Base-by-base conservation (phyloP, 2,888 invertebrate genomes). In the Agriopis marginaria region DNA sequence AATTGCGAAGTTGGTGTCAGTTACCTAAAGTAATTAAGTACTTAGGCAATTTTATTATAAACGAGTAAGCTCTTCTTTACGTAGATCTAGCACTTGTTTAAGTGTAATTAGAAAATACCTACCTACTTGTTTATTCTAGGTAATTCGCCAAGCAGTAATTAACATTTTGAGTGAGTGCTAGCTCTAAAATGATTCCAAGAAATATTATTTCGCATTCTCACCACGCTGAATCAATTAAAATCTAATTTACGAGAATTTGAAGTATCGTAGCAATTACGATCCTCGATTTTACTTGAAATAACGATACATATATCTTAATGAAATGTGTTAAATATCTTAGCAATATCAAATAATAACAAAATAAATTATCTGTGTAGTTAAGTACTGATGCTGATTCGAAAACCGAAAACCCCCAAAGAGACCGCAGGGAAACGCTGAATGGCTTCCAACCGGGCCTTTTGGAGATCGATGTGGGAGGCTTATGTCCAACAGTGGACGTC, bases 181-280 rank as follows among this genome's bases (percentile, higher is more conserved):
- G 17, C 9, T 39, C 14, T 39, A 39, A n/a, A 49, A 17, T 12
- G 40, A 55, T 63, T 63, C 55, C 14, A 40, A 63, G 63, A 55
- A 49, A 42, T 61, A 51, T 63, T 45, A 61, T 54, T 32, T 44
- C 51, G 11, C 17, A 42, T 51, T 61, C 17, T 61, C 61, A 42
- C 17, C 42, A 32, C 47, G 47, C 39, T 8, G 61, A 51, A 53
- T 42, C 61, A 62, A 51, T 62, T 62, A 62, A 51, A 51, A 51
- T 12, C 23, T 51, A 62, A 51, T 51, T 62, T 12, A 42, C 23
- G 51, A 62, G 14, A 51, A 42, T 23, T 42, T 62, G 42, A 62
- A 62, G 44, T 62, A 51, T 62, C 23, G 23, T 42, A 23, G 44
- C 42, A 51, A 62, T 51, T 62, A 61, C 11, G 40, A 32, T 50